phyloP scores from a whole-genome alignment of 2,113 vertebrate genomes.

The Paramormyrops kingsleyae region DNA sequence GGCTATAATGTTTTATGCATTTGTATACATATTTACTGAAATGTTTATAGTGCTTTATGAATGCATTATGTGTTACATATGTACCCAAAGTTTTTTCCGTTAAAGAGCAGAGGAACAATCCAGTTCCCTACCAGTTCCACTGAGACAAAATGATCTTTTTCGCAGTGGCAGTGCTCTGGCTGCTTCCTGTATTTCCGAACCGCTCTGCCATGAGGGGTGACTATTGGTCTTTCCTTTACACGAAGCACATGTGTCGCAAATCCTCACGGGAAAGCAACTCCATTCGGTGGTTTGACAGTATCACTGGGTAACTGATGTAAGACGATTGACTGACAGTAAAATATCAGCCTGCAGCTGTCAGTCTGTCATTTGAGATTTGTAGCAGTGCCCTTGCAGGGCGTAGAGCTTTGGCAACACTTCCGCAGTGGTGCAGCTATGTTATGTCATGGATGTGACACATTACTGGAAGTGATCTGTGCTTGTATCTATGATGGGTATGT shows the following conservation, averaged over 20 bases:
- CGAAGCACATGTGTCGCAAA: not conserved
- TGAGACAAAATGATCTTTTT: conserved; percentile 49
- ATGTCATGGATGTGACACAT: not conserved
- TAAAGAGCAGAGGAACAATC: not conserved
- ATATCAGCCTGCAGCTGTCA: not conserved
- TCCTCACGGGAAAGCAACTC: not conserved
- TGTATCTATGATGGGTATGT: not conserved
- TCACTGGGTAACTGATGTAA: not conserved
- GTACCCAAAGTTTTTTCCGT: not conserved
- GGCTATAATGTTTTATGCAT: not conserved
- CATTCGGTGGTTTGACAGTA: not conserved
- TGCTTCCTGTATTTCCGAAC: conserved; percentile 36
- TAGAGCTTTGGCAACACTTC: too few species aligned
- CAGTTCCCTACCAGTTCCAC: conserved; percentile 26
- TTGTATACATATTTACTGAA: not conserved
- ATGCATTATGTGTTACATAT: not conserved
- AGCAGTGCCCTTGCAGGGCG: not conserved
- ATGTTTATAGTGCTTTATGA: not conserved
- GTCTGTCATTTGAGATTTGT: not conserved
- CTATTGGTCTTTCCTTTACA: conserved; percentile 31
- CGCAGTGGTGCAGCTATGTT: not conserved
- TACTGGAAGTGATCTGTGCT: not conserved
- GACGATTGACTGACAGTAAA: not conserved
- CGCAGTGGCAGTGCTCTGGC: conserved; percentile 42
- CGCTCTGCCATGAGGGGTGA: conserved; percentile 42